These are phyloP conservation scores for Vultur gryphus DNA, from an alignment of 2,797 vertebrate species.

Conservation along the genomic window DNA sequence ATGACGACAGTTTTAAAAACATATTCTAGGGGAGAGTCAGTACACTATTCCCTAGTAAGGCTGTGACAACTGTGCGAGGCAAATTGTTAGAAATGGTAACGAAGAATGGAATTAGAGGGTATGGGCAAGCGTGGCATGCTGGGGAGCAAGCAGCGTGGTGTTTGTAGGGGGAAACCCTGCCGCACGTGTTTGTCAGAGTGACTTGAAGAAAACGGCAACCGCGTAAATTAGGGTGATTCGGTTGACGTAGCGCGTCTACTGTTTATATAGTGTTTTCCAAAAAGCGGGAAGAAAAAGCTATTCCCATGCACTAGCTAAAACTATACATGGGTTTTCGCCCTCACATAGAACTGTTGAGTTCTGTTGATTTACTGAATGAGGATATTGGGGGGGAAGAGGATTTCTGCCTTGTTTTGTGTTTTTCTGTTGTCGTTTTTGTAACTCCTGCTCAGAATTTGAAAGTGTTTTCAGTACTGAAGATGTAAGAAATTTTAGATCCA, in stretches of 20 bases:
- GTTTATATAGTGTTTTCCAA: not conserved
- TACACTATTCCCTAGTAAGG: not conserved
- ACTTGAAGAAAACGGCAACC: accelerated
- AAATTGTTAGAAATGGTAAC: not conserved
- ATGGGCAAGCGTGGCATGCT: accelerated
- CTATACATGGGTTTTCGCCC: not conserved
- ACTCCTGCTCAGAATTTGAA: not conserved
- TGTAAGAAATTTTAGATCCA: not conserved
- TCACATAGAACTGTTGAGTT: not conserved
- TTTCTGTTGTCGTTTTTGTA: not conserved
- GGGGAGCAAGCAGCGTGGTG: accelerated
- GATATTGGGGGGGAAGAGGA: not conserved
- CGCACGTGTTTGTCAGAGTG: accelerated
- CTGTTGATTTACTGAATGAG: not conserved
- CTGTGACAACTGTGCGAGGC: not conserved
- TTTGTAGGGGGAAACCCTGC: not conserved
- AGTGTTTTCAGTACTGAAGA: not conserved
- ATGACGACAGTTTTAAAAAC: not conserved
- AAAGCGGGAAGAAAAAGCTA: not conserved
- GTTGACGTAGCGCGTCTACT: accelerated
- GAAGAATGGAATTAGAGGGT: not conserved
- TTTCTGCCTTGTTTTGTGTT: not conserved
- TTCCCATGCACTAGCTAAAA: not conserved
- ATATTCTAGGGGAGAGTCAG: too few species aligned
- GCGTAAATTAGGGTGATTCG: accelerated